Percentiles rank a stretch among this genome's conserved stretches.
These are phyloP conservation scores for Apocheima hispidaria DNA, from an alignment of 2,888 invertebrate genomes.

Conservation along the genomic window DNA sequence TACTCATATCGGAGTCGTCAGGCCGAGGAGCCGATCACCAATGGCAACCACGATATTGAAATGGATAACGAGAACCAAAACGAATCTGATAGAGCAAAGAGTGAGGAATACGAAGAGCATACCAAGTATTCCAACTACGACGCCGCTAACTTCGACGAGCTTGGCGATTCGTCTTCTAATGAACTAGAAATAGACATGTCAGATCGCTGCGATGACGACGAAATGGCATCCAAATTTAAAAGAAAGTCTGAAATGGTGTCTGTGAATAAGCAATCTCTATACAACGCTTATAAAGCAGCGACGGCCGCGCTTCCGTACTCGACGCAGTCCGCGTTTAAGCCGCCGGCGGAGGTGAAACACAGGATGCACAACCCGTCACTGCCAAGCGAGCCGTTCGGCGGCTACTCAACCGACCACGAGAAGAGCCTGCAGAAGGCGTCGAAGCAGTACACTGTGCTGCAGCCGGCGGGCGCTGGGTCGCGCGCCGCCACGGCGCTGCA, in stretches of 20 bases:
- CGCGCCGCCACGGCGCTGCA: conserved; percentile 93
- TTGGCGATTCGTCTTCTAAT: conserved; percentile 92
- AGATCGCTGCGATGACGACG: conserved; percentile 87
- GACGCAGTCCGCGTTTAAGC: conserved; percentile 92
- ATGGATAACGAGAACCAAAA: conserved; percentile 51
- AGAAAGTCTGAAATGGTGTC: conserved; percentile 81
- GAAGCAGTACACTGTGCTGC: conserved; percentile 95
- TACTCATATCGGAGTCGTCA: conserved; percentile 80
- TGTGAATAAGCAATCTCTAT: conserved; percentile 83
- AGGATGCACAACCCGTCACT: conserved; percentile 71
- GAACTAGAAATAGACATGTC: conserved; percentile 93
- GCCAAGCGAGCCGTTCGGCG: conserved; percentile 91
- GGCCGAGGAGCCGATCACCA: conserved; percentile 57
- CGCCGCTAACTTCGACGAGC: conserved; percentile 91
- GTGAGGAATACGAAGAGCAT: conserved; percentile 73
- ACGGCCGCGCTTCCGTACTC: conserved; percentile 88
- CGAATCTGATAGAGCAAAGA: conserved; percentile 69
- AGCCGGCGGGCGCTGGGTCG: conserved; percentile 93
- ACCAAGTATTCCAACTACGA: conserved; percentile 88
- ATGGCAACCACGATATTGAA: conserved; percentile 61
- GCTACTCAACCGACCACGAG: conserved; percentile 87
- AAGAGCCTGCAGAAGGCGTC: conserved; percentile 80
- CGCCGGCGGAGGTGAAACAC: conserved; percentile 89
- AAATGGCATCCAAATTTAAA: conserved; percentile 80
- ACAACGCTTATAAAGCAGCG: conserved; percentile 84